Evolutionary conservation across 1,140 invertebrate species (phyloP).

Genomic region (Centruroides sculpturatus): DNA sequence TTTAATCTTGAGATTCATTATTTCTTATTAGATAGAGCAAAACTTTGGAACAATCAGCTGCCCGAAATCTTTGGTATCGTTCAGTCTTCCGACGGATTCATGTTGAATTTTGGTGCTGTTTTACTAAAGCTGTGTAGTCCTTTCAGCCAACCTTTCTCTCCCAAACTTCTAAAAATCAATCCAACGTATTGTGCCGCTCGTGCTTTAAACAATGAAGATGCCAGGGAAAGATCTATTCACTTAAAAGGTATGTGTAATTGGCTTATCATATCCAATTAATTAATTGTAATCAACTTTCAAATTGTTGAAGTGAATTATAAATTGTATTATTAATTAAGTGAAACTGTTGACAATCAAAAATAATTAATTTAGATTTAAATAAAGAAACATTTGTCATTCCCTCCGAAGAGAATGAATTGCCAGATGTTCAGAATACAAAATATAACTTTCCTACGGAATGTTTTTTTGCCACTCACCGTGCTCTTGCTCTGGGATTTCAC

Average conservation of each 20-base stretch:
- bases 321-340: too few relatives aligned
- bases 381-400: conserved; percentile 64
- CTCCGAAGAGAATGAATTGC: conserved; percentile 37
- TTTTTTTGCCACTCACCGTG: conserved; percentile 77
- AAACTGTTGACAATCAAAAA: too few relatives aligned
- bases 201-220: conserved; percentile 11
- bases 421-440: conserved; percentile 34
- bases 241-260: conserved; percentile 20
- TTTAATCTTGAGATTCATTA: conserved; percentile 14
- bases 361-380: too few relatives aligned
- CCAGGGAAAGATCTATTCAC: conserved; percentile 26
- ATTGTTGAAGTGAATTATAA: too few relatives aligned
- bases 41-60: conserved; percentile 64
- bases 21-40: conserved; percentile 44
- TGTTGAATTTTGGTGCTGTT: conserved; percentile 68
- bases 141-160: conserved; percentile 47
- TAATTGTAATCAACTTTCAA: too few relatives aligned
- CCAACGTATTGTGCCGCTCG: conserved; percentile 61
- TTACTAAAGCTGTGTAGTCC: conserved; percentile 68
- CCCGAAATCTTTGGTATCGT: conserved; percentile 12
- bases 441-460: conserved; percentile 75
- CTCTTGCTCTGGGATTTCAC: conserved; percentile 64
- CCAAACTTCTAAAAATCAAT: conserved; percentile 69
- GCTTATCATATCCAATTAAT: too few relatives aligned
- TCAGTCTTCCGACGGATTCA: conserved; percentile 66